Base-by-base conservation (phyloP, 2,888 invertebrate species). In the Cybosia mesomella region DNA sequence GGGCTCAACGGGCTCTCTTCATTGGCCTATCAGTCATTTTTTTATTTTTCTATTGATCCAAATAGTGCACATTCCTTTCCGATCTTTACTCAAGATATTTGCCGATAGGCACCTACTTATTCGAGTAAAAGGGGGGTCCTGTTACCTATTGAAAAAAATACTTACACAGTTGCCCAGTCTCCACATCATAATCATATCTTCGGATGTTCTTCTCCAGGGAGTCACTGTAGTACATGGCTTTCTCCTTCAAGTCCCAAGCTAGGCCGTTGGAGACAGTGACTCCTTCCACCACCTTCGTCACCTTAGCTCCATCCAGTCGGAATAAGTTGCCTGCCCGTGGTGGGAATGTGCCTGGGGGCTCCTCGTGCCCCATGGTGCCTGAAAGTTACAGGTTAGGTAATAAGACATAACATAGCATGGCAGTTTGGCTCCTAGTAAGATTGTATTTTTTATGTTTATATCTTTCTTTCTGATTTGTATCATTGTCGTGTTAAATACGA, bases 251-350 rank as follows among this genome's bases (percentile, higher is more conserved):
- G 82, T 97, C 96, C 98, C 98, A 98, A 13, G 97, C 96, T 55
- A 98, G 89, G 0, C 98, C 98, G 88, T 98, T 98, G n/a, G 97
- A 97, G 77, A 98, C 95, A 61, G 95, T 93, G 18, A 97, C 89
- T 0, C 77, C 73, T 2, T 82, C 81, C 0, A 68, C 87, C 15
- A 92, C 61, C 54, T 80, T 86, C 54, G 77, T 79, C 39, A 89
- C 64, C 13, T 83, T 87, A 10, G 73, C 67, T 0, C 87, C 89
- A 15, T 91, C 92, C 22, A 94, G n/a, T 0, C 91, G 91, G 85
- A 89, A 96, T 22, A 96, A 85, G 49, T 5, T 49, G 18, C 49
- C 49, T 18, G n/a, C 18, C 18, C 49, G 0, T 49, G 49, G 49
- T 1, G 49, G 49, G 49, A 49, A 49, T 0, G 7, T 49, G n/a